Evolutionary conservation across 1,140 invertebrate species (phyloP), one percentile per base, ranked within the genome.

Genomic region (Drosophila rufa): DNA sequence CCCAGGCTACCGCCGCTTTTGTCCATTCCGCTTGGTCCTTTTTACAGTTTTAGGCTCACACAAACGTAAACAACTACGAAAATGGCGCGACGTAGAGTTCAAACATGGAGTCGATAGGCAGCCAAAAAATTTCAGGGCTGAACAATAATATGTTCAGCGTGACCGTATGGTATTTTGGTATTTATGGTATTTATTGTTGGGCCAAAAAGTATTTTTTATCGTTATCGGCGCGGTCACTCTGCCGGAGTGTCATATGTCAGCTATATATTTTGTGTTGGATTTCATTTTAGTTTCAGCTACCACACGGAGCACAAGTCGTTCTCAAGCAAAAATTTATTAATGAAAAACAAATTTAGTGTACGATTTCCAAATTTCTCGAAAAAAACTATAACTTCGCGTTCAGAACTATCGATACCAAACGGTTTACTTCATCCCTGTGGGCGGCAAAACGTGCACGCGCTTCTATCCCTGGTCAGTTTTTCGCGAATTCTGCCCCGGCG

Each of bases 81-180:
- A 79, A 70, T 79, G 68, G 85, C 85, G 83, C 83, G 85, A 38
- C 69, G 46, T 47, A 61, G 46, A 7, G 53, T 73, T 87, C 62
- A 56, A 87, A 87, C 83, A 87, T 89, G 84, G 75, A 56, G 75
- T 40, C 71, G 51, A 67, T 66, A 30, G n/a, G 11, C 33, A 38
- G 7, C 7, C 25, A 59, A 61, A 42, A 19, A 36, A 1, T 47
- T 30, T 3, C 25, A 58, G 25, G 62, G 33, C 47, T 51, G 33
- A 22, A 47, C 9, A 64, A 3, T 51, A 25, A 25, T 25, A 25
- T 25, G 22, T 25, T 30, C 27, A 30, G 27, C 6, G 27, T 30
- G 27, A 30, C 27, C 27, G 27, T 30, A 30, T 30, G 27, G 27
- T 7, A 7, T 7, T 30, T 30, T 7, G 27, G 0, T 1, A 30